These are phyloP conservation scores for Mormoops blainvillei DNA, from an alignment of 2,113 vertebrate genomes.

Conservation along the genomic window DNA sequence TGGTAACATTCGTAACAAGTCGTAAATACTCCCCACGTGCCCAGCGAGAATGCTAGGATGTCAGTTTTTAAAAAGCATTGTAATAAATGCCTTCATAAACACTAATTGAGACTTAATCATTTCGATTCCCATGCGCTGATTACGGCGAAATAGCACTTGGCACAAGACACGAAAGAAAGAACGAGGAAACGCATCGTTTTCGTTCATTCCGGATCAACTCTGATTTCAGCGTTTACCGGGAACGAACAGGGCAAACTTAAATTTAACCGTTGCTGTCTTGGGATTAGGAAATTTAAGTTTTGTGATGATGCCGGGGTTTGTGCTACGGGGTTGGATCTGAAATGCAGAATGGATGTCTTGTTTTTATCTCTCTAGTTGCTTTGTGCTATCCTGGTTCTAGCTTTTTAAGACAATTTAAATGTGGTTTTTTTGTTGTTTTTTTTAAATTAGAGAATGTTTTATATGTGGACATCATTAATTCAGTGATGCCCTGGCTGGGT, in stretches of 20 bases:
- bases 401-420: neutral
- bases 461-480: neutral
- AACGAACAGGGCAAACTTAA: rapidly evolving
- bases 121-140: neutral
- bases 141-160: neutral
- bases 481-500: neutral
- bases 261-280: neutral
- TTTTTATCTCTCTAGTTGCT: neutral
- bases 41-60: rapidly evolving
- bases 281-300: neutral
- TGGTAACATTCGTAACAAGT: neutral
- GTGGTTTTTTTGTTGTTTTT: neutral
- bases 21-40: neutral
- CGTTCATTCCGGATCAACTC: neutral
- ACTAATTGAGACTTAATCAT: neutral
- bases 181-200: neutral
- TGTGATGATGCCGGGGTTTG: no score
- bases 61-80: neutral
- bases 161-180: neutral
- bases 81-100: neutral
- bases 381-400: neutral
- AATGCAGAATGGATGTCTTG: neutral
- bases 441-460: neutral
- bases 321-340: neutral
- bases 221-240: neutral